Evolutionary conservation across 2,888 invertebrate species (phyloP).

Genomic region (Mimumesa dahlbomi): DNA sequence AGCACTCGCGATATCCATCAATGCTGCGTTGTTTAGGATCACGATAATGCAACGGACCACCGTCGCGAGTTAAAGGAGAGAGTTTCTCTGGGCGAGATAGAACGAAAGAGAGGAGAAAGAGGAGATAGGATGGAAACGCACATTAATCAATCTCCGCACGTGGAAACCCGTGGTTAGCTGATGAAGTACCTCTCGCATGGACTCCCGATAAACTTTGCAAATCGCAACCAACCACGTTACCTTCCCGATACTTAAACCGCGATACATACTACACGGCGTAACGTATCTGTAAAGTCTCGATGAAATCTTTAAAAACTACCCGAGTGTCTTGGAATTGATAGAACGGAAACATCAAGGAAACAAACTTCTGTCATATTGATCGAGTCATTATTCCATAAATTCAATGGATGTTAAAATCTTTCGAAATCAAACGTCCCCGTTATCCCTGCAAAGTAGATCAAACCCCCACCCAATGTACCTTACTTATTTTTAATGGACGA

Average conservation of each 20-base stretch:
- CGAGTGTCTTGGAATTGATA: too few species aligned
- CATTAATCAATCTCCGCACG: conserved; percentile 68
- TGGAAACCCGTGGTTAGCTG: conserved; percentile 58
- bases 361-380: too few species aligned
- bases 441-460: too few species aligned
- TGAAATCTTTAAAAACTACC: too few species aligned
- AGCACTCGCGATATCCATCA: conserved; percentile 67
- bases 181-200: conserved; percentile 42
- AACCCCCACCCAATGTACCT: too few species aligned
- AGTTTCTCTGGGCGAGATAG: conserved; percentile 45
- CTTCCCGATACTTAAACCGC: neutral
- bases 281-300: too few species aligned
- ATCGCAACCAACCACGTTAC: conserved; percentile 19
- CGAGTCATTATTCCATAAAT: too few species aligned
- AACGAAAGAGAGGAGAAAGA: conserved; percentile 5
- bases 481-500: too few species aligned
- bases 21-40: conserved; percentile 62
- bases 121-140: conserved; percentile 60
- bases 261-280: too few species aligned
- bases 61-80: conserved; percentile 57
- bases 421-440: neutral
- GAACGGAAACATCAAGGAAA: too few species aligned
- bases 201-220: conserved; percentile 50
- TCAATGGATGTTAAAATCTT: neutral
- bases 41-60: conserved; percentile 69